Base-by-base conservation (phyloP, 2,113 vertebrate genomes). In the Nestor notabilis region DNA sequence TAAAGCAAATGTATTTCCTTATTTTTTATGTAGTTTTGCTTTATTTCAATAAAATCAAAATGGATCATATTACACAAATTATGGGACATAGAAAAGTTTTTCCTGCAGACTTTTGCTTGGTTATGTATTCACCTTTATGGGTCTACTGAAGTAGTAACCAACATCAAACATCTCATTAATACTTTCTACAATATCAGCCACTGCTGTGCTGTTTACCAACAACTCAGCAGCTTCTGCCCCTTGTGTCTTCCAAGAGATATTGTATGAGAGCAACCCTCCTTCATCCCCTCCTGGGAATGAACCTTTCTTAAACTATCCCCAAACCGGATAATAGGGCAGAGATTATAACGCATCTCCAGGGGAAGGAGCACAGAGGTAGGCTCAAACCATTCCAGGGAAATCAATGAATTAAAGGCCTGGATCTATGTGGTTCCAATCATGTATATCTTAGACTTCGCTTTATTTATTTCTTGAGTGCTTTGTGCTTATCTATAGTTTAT, bases 111-210 rank as follows among this genome's bases (percentile, higher is more conserved):
- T 80, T 60, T 83, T 70, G 7, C 44, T 50, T 29, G 3, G 10
- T 37, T 81, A 20, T 43, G 16, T 70, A 5, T 55, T n/a, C 10
- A 47, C 5, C 7, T 5, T 14, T 61, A 23, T 0, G 0, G 28
- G 29, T 41, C 29, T 80, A 29, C 41, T 50, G 33, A 41, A 80
- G 10, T 21, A 80, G 4, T 20, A 71, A 17, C 8, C 6, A 69
- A 31, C 7, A 49, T 70, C 44, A 83, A 56, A 15, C 7, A 20
- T 41, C 33, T 76, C 18, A 46, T 50, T 50, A 76, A 55, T n/a
- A 12, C 14, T 56, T 66, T 66, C 64, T 55, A n/a, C 9, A 77
- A 68, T 68, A 91, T 4, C 39, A 52, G 19, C 31, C 72, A 18
- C 21, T 39, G 9, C 5, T 68, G 23, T 58, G 21, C 47, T 43